Evolutionary conservation across 2,113 vertebrate species (phyloP).

Genomic region (Cygnus buccinator): DNA sequence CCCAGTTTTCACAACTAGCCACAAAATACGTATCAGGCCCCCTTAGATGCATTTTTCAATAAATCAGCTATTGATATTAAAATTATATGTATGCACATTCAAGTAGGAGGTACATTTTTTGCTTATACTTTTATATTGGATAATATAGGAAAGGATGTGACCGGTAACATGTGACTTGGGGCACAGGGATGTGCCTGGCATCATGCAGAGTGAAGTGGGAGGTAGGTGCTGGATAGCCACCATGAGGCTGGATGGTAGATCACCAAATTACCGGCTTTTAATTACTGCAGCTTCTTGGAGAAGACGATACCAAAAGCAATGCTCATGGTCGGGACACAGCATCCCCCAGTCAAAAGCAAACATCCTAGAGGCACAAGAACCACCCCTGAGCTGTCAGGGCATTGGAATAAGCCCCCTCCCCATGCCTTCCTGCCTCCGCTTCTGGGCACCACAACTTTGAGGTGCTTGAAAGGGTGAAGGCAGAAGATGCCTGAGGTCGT

Average conservation of each 20-base stretch:
- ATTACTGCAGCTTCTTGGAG: background rate
- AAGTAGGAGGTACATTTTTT: background rate
- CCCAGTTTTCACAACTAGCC: background rate
- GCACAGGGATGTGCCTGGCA: background rate
- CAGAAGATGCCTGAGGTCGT: background rate
- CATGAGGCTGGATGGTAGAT: background rate
- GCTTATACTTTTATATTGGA: background rate
- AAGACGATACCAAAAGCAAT: background rate
- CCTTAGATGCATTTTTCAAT: background rate
- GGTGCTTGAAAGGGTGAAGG: accelerated
- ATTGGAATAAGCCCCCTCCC: background rate
- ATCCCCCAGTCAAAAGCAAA: background rate
- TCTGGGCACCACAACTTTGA: accelerated
- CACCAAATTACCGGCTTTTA: background rate
- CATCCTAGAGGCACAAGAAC: background rate
- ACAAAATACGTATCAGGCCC: background rate
- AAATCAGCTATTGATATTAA: background rate
- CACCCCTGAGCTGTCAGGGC: background rate
- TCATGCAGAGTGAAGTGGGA: background rate
- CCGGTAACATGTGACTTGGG: accelerated
- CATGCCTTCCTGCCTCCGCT: accelerated
- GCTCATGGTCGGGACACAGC: background rate
- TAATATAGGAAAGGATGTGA: background rate
- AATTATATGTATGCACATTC: background rate
- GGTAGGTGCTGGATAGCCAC: background rate